Base-by-base conservation (phyloP, 2,113 vertebrate genomes). In the Sigmodon hispidus region DNA sequence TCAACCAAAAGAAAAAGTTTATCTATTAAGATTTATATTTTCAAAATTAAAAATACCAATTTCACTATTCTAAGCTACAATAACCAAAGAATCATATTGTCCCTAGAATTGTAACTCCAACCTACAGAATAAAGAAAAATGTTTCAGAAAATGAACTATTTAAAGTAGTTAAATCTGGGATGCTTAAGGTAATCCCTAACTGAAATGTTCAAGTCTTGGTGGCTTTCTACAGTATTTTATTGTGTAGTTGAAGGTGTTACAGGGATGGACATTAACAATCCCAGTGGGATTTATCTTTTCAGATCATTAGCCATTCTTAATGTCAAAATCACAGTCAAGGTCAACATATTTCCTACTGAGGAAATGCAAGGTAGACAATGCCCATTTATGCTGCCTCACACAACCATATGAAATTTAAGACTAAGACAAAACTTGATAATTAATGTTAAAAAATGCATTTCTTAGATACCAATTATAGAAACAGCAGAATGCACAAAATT, bases 401-500 rank as follows among this genome's bases (percentile, higher is more conserved):
- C 67, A 94, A 88, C 48, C 73, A 94, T 36, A 90, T 79, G 81
- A 94, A 96, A 92, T 94, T 91, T 93, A 94, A 96, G 79, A 92
- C 85, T 93, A 95, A 95, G 89, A 95, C 89, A 96, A 91, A 96
- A 96, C 93, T 93, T 95, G 94, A 94, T 94, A 95, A 97, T 94
- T 87, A 93, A 96, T 93, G 84, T 94, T 96, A 85, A 94, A 97
- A 96, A 96, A 97, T 91, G 91, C 94, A 96, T 94, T 87, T 63
- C 94, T 96, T 97, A 91, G 85, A 87, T 89, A 95, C 87, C 84
- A 97, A 95, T 90, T 97, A 93, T 95, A 95, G 95, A 90, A 97
- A 95, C 21, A 95, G 79, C 91, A 92, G 91, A 96, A 95, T 72
- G 36, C 79, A 96, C 87, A 96, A 89, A 97, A 96, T 90, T 89